phyloP scores from a whole-genome alignment of 2,797 vertebrate genomes.

The Meda fulgida region DNA sequence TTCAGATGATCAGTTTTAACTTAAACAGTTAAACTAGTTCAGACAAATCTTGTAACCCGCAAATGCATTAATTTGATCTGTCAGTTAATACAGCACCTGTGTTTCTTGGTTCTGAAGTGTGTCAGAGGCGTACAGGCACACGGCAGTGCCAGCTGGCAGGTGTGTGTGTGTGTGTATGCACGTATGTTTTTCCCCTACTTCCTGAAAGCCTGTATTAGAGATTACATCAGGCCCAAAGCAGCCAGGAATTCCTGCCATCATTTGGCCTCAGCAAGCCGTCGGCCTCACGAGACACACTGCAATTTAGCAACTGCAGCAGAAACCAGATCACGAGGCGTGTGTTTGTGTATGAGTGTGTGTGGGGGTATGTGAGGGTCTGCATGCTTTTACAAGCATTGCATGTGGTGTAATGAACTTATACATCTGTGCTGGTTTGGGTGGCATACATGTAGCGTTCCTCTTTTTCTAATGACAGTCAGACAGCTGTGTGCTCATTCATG shows the following conservation, averaged over 20 bases:
- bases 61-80: constrained; percentile 32
- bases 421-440: neutral
- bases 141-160: constrained; percentile 54
- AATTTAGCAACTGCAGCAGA: constrained; percentile 64
- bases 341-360: constrained; percentile 38
- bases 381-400: constrained; percentile 20
- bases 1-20: neutral
- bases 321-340: constrained; percentile 64
- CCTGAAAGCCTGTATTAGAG: constrained; percentile 74
- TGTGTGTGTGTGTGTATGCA: constrained; percentile 10
- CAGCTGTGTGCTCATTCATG: constrained; percentile 28
- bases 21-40: neutral
- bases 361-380: neutral
- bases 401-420: constrained; percentile 32
- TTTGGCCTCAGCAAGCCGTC: constrained; percentile 70
- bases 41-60: constrained; percentile 18
- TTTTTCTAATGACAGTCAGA: neutral
- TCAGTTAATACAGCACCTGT: constrained; percentile 24
- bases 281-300: constrained; percentile 65
- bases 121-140: constrained; percentile 49
- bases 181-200: constrained; percentile 64
- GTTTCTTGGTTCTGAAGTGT: constrained; percentile 40
- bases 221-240: constrained; percentile 78
- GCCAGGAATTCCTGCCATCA: constrained; percentile 77
- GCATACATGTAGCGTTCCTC: constrained; percentile 1